These are phyloP conservation scores for Augochlora pura DNA, from an alignment of 1,140 invertebrate species.

Conservation along the genomic window DNA sequence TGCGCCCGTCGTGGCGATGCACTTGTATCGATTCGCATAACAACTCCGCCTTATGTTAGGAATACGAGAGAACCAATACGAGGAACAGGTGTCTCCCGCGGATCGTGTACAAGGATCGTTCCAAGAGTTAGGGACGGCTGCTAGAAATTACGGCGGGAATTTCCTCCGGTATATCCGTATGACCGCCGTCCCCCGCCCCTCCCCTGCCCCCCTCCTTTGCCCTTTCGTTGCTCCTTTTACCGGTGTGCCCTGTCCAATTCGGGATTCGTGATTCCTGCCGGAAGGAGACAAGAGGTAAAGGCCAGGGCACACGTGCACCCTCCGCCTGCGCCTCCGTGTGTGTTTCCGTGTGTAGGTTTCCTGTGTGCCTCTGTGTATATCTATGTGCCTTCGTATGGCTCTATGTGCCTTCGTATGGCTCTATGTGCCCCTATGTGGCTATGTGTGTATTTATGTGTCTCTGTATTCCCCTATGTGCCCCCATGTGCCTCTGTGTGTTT, in stretches of 20 bases:
- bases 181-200: too few relatives aligned
- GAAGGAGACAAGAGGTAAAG: conserved; percentile 45
- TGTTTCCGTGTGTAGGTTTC: too few relatives aligned
- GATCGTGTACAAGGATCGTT: conserved; percentile 56
- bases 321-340: too few relatives aligned
- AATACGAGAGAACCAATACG: conserved; percentile 52
- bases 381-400: too few relatives aligned
- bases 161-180: conserved; percentile 45
- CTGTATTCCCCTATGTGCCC: too few relatives aligned
- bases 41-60: conserved; percentile 45
- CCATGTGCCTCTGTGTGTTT: too few relatives aligned
- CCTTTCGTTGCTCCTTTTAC: conserved; percentile 58
- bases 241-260: conserved; percentile 50
- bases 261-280: conserved; percentile 61
- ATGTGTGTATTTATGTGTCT: too few relatives aligned
- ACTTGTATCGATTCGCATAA: conserved; percentile 53
- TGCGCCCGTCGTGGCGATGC: conserved; percentile 26
- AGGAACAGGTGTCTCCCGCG: conserved; percentile 62
- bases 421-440: too few relatives aligned
- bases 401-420: too few relatives aligned
- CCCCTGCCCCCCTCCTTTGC: too few relatives aligned
- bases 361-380: too few relatives aligned
- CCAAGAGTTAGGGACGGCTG: conserved; percentile 60
- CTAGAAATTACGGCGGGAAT: conserved; percentile 61
- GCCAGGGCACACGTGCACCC: neutral